Evolutionary conservation across 1,140 invertebrate species (phyloP).

Genomic region (Aphelenchoides fujianensis): DNA sequence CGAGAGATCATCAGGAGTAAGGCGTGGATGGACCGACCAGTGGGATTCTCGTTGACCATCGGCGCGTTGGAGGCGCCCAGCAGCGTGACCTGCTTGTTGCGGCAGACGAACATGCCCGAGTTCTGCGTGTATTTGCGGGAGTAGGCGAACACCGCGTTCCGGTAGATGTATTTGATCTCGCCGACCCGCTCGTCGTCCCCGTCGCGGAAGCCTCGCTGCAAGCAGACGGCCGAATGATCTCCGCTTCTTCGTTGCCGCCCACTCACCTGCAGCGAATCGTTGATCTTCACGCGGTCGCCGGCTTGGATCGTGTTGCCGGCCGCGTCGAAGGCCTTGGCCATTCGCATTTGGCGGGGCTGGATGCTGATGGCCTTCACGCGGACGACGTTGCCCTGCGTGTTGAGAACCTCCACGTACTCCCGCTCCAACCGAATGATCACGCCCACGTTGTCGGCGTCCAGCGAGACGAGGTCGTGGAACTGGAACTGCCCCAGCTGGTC

Average conservation of each 20-base stretch:
- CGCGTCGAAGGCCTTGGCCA: conserved; percentile 81
- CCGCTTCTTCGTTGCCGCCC: no score
- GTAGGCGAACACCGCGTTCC: conserved; percentile 87
- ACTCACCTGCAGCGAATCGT: conserved; percentile 67
- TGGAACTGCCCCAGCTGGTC: conserved; percentile 95
- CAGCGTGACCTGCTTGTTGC: conserved; percentile 82
- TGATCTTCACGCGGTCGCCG: conserved; percentile 90
- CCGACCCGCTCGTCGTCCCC: conserved; percentile 74
- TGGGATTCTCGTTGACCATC: conserved; percentile 66
- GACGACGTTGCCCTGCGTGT: conserved; percentile 77
- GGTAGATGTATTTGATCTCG: conserved; percentile 90
- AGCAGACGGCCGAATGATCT: conserved; percentile 27
- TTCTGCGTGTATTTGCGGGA: conserved; percentile 89
- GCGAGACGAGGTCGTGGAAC: conserved; percentile 91
- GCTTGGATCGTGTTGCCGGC: conserved; percentile 87
- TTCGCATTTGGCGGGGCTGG: conserved; percentile 77
- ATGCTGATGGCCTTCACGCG: conserved; percentile 85
- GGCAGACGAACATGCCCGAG: conserved; percentile 94
- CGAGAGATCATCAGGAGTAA: no score
- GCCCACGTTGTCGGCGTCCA: conserved; percentile 87
- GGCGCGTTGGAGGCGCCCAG: conserved; percentile 70
- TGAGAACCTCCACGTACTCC: conserved; percentile 82
- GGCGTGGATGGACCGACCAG: conserved; percentile 18
- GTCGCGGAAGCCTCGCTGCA: conserved; percentile 31
- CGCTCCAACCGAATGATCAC: conserved; percentile 91